Base-by-base conservation (phyloP, 2,797 vertebrate species). In the Coregonus suidteri region DNA sequence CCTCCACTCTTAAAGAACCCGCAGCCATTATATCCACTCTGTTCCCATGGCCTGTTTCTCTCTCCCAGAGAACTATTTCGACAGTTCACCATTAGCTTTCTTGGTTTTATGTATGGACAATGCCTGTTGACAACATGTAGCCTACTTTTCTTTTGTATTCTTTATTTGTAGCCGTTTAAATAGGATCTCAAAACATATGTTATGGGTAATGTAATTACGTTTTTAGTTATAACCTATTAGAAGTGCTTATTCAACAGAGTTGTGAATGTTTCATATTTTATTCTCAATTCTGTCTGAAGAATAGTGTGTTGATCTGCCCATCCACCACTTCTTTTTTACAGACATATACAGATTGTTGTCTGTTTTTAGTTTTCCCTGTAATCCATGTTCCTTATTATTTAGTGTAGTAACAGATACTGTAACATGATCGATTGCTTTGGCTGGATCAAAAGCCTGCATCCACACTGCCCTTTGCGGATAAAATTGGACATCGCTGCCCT, bases 1-100 rank as follows among this genome's bases (percentile, higher is more conserved):
- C 91, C 86, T 93, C 89, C 78, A 88, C 93, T 94, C 96, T 97
- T 96, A 96, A 97, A 97, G 96, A 91, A 93, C 92, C 95, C 95
- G 91, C 89, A 77, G 88, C 88, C 88, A 76, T 87, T 89, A 86
- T 76, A 87, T 86, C 88, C 85, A 80, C 84, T 83, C 74, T n/a
- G 51, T 80, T 79, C 81, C 78, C 77, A 71, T 78, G 69, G 65
- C 13, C 18, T 52, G 20, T 16, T 73, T 51, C 52, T 20, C 69
- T 20, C n/a, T 25, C 65, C 30, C 20, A 65, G 37, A 62, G 2
- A 75, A 30, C n/a, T 16, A 30, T 65, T 51, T 66, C 37, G 47
- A n/a, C n/a, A 37, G 7, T 15, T 37, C 35, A 34, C 35, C 64
- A 66, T 34, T 34, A 31, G 20, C 20, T 66, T 25, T 15, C 25